Base-by-base conservation (phyloP, 2,888 invertebrate species). In the Eumacrocentrus americanus region DNA sequence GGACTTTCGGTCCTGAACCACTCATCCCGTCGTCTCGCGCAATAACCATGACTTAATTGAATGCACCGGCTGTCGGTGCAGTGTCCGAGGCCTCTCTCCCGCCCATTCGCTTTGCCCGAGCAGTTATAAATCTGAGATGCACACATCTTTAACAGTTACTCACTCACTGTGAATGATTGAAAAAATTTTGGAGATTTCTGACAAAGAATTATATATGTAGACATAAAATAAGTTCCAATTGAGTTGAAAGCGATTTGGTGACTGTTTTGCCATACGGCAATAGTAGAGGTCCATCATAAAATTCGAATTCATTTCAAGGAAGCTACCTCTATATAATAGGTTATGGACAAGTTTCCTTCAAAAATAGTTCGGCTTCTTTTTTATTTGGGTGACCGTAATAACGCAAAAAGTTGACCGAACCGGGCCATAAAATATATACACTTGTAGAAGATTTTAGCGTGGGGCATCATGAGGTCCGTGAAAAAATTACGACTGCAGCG, bases 321-420 rank as follows among this genome's bases (percentile, higher is more conserved):
- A 58, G 55, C 46, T 60, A 60, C 67, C 68, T 63, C 74, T 73
- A 74, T 76, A 75, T 73, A 76, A 71, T 64, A 64, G 9, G 29
- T 72, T 67, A 70, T 63, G 69, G 69, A 64, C 61, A 67, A 63
- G 68, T 75, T 73, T 74, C 69, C 63, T 69, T 66, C 65, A 71
- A 74, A 77, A 79, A 79, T 71, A 65, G 72, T 69, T 65, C 72
- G 65, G 61, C 58, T 63, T 63, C 60, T 42, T 77, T 78, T 59
- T 77, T 76, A 78, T 77, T 75, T 74, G 72, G 75, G 70, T 77
- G 75, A 78, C 78, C 78, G 77, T 78, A 79, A 78, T 79, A 79
- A 78, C 72, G 68, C 69, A 68, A 69, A 75, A 77, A 75, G 65
- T 78, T 73, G 72, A 74, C 74, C 72, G 77, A 70, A 73, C 72